These are phyloP conservation scores for Melanotus villosus DNA, from an alignment of 2,888 invertebrate species.

Conservation along the genomic window DNA sequence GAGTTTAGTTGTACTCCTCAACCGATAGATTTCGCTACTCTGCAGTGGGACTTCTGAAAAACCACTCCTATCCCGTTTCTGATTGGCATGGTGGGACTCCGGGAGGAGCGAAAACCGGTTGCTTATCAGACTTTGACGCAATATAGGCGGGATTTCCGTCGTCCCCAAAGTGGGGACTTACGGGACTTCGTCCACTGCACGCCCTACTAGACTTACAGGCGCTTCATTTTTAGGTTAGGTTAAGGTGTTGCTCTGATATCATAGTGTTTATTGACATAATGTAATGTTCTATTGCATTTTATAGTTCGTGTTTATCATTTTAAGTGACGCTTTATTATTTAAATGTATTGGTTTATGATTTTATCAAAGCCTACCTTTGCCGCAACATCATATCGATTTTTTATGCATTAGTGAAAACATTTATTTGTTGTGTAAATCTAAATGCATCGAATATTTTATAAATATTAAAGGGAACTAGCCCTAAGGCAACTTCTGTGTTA, in stretches of 20 bases:
- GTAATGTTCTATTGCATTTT: slow-evolving; percentile 40
- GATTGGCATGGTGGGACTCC: slow-evolving; percentile 61
- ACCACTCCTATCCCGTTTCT: slow-evolving; percentile 53
- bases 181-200: slow-evolving; percentile 51
- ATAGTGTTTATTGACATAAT: slow-evolving; percentile 45
- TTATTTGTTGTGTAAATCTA: neutral
- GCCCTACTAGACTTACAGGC: slow-evolving; percentile 66
- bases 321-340: slow-evolving; percentile 42
- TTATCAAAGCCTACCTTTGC: slow-evolving; percentile 26
- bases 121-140: slow-evolving; percentile 49
- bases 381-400: slow-evolving; percentile 31
- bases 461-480: neutral
- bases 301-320: slow-evolving; percentile 42
- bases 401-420: slow-evolving; percentile 7
- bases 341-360: slow-evolving; percentile 39
- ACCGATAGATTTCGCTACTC: slow-evolving; percentile 67
- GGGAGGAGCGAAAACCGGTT: slow-evolving; percentile 59
- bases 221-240: slow-evolving; percentile 67
- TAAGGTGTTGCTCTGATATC: slow-evolving; percentile 56
- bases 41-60: slow-evolving; percentile 59
- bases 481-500: neutral
- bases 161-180: slow-evolving; percentile 7
- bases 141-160: slow-evolving; percentile 54
- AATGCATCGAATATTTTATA: neutral
- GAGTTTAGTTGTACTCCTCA: slow-evolving; percentile 64